Percentiles rank a stretch among this genome's conserved stretches.
phyloP scores from a whole-genome alignment of 2,797 vertebrate species.

The Lophius americanus region DNA sequence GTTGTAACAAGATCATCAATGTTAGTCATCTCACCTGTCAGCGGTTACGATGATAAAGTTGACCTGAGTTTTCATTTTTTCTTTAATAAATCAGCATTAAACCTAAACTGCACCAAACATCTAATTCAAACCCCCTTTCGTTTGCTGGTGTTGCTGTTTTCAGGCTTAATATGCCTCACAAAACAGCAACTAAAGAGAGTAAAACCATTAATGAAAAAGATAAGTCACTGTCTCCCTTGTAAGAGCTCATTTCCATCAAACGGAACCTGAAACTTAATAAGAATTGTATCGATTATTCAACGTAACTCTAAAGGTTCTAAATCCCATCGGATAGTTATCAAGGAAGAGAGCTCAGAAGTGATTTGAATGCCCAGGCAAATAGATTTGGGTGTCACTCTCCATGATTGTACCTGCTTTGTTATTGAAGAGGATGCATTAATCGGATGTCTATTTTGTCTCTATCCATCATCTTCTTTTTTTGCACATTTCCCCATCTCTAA shows the following conservation, averaged over 20 bases:
- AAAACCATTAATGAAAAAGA: neutral
- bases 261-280: neutral
- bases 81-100: neutral
- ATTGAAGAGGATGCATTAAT: neutral
- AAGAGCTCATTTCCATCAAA: neutral
- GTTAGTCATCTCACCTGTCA: too few relatives aligned
- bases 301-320: neutral
- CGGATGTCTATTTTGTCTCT: neutral
- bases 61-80: neutral
- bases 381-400: neutral
- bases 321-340: neutral
- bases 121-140: constrained; percentile 1
- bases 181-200: constrained; percentile 12
- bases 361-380: neutral
- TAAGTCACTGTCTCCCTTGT: neutral
- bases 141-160: neutral
- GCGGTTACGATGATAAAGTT: too few relatives aligned
- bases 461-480: neutral
- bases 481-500: neutral
- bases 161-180: constrained; percentile 5
- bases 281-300: neutral
- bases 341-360: neutral
- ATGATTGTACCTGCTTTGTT: constrained; percentile 1
- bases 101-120: neutral
- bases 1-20: too few relatives aligned